A percentile compares a stretch with the other conserved stretches of the same genome.
Evolutionary conservation across 2,113 vertebrate species (phyloP).

Genomic region (Cricetomys ansorgei): DNA sequence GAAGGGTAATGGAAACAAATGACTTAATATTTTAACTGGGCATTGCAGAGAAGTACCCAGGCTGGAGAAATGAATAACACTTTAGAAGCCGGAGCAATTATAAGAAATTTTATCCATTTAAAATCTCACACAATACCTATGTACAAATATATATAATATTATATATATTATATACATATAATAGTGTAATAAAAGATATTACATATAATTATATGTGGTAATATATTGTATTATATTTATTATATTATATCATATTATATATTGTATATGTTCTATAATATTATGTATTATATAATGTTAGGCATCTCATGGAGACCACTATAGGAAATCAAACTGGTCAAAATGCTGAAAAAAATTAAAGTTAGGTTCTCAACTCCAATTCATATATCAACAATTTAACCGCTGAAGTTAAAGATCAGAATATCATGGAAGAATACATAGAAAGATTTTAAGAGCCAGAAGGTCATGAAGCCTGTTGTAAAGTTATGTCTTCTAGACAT

Average conservation of each 20-base stretch:
- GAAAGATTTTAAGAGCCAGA: neutral
- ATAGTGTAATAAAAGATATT: too few relatives aligned
- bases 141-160: neutral
- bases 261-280: too few relatives aligned
- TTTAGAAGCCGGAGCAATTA: neutral
- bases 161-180: too few relatives aligned
- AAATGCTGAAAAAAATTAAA: neutral
- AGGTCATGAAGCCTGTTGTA: neutral
- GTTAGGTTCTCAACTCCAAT: neutral
- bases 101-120: too few relatives aligned
- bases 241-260: too few relatives aligned
- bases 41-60: rapidly evolving
- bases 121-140: neutral
- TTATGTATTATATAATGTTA: too few relatives aligned
- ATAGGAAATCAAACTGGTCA: neutral
- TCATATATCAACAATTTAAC: neutral
- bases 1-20: neutral
- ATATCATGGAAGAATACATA: neutral
- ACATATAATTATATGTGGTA: too few relatives aligned
- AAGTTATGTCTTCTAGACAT: neutral
- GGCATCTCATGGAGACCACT: neutral
- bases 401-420: neutral
- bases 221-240: too few relatives aligned
- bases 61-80: neutral
- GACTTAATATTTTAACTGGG: neutral